These are phyloP conservation scores for Nymphalis c-album DNA, from an alignment of 2,888 invertebrate genomes.

Conservation along the genomic window DNA sequence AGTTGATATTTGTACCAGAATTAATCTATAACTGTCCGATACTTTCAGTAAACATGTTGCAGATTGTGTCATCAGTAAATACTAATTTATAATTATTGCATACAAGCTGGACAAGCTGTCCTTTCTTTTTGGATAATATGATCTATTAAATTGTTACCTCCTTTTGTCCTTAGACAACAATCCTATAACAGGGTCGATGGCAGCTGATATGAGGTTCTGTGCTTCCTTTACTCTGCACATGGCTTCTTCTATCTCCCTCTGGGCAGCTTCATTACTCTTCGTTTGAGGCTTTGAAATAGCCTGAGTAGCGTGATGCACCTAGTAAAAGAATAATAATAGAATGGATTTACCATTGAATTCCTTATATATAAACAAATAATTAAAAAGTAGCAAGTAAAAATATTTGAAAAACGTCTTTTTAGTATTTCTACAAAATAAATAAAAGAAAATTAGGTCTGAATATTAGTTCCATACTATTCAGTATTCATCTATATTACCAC, in stretches of 20 bases:
- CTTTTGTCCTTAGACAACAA: constrained; percentile 92
- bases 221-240: constrained; percentile 98
- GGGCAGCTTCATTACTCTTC: constrained; percentile 97
- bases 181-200: constrained; percentile 95
- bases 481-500: not conserved
- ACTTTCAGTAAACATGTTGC: no score
- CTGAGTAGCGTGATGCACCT: constrained; percentile 94
- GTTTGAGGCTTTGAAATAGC: constrained; percentile 96
- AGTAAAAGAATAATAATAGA: constrained; percentile 45
- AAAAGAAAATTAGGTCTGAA: no score
- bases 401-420: no score
- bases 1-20: no score
- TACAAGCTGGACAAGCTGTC: no score
- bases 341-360: not conserved
- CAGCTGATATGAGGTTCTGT: constrained; percentile 95
- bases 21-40: no score
- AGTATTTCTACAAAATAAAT: not conserved
- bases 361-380: not conserved
- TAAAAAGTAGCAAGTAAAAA: no score
- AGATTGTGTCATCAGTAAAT: no score
- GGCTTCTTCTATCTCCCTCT: constrained; percentile 97
- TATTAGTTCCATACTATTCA: not conserved
- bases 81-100: no score
- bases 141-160: constrained; percentile 60
- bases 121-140: no score